A percentile compares a stretch with the other conserved stretches of the same genome.
These are phyloP conservation scores for Mycetomoellerius zeteki DNA, from an alignment of 1,140 invertebrate genomes.

Conservation along the genomic window DNA sequence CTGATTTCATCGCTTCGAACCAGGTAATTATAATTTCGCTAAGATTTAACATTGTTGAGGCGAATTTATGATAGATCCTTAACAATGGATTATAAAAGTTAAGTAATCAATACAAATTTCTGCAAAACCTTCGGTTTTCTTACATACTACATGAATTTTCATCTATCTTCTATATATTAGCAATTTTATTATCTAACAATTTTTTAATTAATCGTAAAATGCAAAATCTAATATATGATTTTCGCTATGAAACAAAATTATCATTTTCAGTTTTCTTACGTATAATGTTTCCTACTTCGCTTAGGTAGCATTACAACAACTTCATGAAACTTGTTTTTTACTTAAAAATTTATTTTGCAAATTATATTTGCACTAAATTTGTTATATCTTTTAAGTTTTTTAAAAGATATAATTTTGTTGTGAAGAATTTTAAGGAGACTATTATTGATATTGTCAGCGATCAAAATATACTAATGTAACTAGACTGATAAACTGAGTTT, in stretches of 20 bases:
- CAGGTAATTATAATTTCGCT: slow-evolving; percentile 88
- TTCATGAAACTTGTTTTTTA: neutral
- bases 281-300: neutral
- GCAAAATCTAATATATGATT: neutral
- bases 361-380: neutral
- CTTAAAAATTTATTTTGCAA: neutral
- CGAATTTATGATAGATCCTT: neutral
- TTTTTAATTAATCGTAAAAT: slow-evolving; percentile 7
- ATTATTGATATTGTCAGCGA: neutral
- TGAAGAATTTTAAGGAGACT: neutral
- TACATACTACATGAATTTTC: slow-evolving; percentile 11
- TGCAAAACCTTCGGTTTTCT: slow-evolving; percentile 28
- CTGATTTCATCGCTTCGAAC: slow-evolving; percentile 98
- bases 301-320: neutral
- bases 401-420: neutral
- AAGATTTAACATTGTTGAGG: neutral
- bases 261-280: neutral
- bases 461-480: neutral
- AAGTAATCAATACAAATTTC: neutral
- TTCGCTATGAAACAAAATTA: neutral
- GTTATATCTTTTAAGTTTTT: neutral
- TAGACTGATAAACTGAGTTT: neutral
- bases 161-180: neutral
- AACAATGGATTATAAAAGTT: neutral
- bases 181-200: no score